Conservation (phyloP, 2,113 vertebrate genomes). For the Syrmaticus mikado region DNA sequence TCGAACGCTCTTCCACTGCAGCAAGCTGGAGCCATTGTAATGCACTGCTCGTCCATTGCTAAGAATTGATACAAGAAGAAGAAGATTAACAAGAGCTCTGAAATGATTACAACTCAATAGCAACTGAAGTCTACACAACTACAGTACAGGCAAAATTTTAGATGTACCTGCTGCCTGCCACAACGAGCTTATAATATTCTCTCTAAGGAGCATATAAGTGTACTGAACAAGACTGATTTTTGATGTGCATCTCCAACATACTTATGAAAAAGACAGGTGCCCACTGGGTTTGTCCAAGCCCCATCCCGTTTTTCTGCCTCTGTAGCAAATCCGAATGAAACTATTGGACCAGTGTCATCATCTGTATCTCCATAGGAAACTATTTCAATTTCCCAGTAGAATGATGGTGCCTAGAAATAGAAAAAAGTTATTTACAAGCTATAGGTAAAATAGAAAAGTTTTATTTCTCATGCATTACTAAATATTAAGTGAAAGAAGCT, state of each 20-base stretch:
- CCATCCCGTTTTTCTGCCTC: constrained; percentile 97
- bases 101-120: background rate
- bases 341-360: constrained; percentile 96
- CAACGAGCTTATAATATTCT: background rate
- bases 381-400: constrained; percentile 98
- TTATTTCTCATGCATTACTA: background rate
- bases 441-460: background rate
- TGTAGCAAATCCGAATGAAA: constrained; percentile 97
- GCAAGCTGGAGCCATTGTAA: constrained; percentile 97
- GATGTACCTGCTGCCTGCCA: rapidly evolving
- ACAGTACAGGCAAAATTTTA: background rate
- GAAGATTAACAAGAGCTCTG: background rate
- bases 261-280: constrained; percentile 99
- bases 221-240: background rate
- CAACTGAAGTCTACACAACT: background rate
- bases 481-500: background rate
- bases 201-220: rapidly evolving
- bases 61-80: constrained; percentile 10
- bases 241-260: constrained; percentile 65
- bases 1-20: constrained; percentile 98
- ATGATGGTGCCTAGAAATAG: constrained; percentile 89
- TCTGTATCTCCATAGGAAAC: constrained; percentile 98
- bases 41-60: constrained; percentile 97
- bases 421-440: background rate
- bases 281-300: constrained; percentile 98